Conservation (phyloP, 35 echinoderm and acorn worm species). For the Strongylocentrotus purpuratus region DNA sequence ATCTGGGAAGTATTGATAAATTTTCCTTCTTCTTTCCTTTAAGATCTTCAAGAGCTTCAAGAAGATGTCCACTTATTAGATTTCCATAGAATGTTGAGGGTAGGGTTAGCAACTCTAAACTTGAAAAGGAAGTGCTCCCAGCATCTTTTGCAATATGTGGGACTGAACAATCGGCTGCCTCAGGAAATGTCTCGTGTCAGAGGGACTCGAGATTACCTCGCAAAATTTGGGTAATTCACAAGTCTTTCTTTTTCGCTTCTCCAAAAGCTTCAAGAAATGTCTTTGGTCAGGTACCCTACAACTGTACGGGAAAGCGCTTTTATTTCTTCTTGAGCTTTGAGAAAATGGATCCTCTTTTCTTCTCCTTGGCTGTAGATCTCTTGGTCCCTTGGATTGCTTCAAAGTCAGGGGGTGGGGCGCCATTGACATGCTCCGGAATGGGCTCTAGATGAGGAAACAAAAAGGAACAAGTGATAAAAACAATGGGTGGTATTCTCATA, state of each 20-base stretch:
- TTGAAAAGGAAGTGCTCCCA: background rate
- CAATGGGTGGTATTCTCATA: too few species aligned
- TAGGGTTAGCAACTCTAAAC: too few species aligned
- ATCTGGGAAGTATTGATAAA: too few species aligned
- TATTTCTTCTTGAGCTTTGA: constrained; percentile 67
- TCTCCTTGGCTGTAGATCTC: constrained; percentile 48
- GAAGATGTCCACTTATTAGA: too few species aligned
- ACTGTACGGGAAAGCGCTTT: background rate
- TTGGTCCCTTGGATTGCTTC: constrained; percentile 49
- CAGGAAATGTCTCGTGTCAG: background rate
- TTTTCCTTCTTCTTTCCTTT: too few species aligned
- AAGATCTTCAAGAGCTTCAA: too few species aligned
- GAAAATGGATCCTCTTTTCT: constrained; percentile 58
- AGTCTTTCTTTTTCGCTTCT: too few species aligned
- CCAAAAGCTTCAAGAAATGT: too few species aligned
- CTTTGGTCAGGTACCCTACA: too few species aligned
- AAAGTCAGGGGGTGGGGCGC: constrained; percentile 26
- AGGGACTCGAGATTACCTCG: background rate
- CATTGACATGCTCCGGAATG: background rate
- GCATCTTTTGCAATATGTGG: background rate
- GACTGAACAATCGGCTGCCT: background rate
- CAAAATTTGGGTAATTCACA: background rate
- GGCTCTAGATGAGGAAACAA: background rate
- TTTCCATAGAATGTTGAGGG: too few species aligned
- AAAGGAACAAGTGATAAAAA: too few species aligned